Base-by-base conservation (phyloP, 2,113 vertebrate genomes). In the Sinocyclocheilus grahami region DNA sequence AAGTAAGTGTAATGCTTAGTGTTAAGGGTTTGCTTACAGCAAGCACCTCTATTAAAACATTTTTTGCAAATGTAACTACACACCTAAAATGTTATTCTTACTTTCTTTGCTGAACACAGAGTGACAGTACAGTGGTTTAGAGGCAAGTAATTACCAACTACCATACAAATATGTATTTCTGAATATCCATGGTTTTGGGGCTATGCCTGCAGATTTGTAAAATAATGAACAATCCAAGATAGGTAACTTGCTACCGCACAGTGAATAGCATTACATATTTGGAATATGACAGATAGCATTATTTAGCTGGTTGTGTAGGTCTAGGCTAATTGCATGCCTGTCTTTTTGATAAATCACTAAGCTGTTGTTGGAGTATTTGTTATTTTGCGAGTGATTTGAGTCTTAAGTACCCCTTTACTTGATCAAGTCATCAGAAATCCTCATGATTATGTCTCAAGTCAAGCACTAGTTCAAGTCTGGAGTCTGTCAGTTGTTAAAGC, bases 311-410 rank as follows among this genome's bases (percentile, higher is more conserved):
- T 76, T 76, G 72, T 76, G 11, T 48, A 24, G 5, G 74, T 51
- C 42, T 76, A 48, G 74, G 74, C n/a, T 76, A 76, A 76, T 76
- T 76, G 74, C 74, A 16, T 51, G 42, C n/a, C 42, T 76, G 74
- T 51, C 42, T 30, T 78, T 78, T 78, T 78, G 76, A 78, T 78
- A 20, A 78, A 53, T 78, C 51, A 20, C 51, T 78, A 33, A 78
- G 76, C 42, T 48, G 42, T 48, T 24, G 5, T 48, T 48, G 42
- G 12, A 24, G 24, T 24, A 24, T 75, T 48, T 75, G 24, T 55
- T 48, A 16, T 20, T 30, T 55, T 9, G 8, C n/a, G 4, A 77
- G 14, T 77, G 42, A 53, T 77, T 77, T 30, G 13, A 77, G 75
- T 77, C 76, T 78, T 16, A 20, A 77, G 30, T 27, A 53, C 74